phyloP scores from a whole-genome alignment of 2,797 vertebrate genomes.

The Phoeniculus purpureus region DNA sequence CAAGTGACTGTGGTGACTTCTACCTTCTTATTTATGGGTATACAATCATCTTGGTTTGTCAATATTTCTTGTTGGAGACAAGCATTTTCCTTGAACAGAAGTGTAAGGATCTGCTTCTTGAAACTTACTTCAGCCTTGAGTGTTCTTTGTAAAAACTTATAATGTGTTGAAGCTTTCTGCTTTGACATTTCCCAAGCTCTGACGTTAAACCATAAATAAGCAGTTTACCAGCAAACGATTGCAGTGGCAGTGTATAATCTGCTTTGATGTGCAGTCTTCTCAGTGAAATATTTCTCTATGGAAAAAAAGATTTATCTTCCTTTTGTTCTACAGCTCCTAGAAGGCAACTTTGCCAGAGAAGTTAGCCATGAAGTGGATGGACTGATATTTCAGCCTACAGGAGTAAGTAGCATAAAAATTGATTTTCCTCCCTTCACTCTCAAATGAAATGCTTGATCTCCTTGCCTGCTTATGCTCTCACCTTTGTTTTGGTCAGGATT shows the following conservation, averaged over 20 bases:
- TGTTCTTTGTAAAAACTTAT: neutral
- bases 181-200: neutral
- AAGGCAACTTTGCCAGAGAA: constrained; percentile 96
- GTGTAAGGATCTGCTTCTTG: neutral
- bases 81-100: neutral
- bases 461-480: neutral
- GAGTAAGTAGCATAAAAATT: constrained; percentile 83
- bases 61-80: neutral
- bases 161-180: neutral
- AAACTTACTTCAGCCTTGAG: neutral
- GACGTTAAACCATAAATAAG: neutral
- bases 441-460: neutral
- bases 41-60: neutral
- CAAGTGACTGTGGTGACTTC: neutral
- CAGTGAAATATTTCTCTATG: neutral
- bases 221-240: neutral
- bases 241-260: neutral
- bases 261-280: neutral
- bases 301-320: constrained; percentile 42
- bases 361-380: constrained; percentile 98
- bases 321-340: constrained; percentile 87
- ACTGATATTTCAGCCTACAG: constrained; percentile 95
- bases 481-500: neutral
- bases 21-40: neutral
- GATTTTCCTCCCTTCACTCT: neutral